Percentiles rank a stretch among this genome's conserved stretches.
These are phyloP conservation scores for Megaleporinus macrocephalus DNA, from an alignment of 2,113 vertebrate species.

Conservation along the genomic window DNA sequence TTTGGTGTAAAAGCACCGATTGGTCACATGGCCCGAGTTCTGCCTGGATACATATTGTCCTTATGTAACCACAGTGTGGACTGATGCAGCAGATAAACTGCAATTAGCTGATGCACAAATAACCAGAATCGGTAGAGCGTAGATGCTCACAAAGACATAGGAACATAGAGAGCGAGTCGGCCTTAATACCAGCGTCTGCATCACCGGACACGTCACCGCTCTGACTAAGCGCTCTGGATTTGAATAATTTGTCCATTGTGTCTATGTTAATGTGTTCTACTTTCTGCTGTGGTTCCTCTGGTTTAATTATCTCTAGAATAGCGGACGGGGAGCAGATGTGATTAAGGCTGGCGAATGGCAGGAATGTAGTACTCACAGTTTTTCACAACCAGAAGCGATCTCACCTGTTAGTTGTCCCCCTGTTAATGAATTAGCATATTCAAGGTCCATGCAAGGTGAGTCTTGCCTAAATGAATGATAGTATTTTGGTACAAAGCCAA, in stretches of 20 bases:
- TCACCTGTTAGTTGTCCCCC: no score
- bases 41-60: constrained; percentile 65
- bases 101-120: constrained; percentile 33
- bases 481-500: no score
- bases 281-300: not conserved
- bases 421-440: no score
- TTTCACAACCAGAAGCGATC: not conserved
- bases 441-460: no score
- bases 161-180: not conserved
- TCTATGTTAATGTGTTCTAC: not conserved
- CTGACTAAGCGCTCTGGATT: constrained; percentile 18
- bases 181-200: not conserved
- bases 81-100: constrained; percentile 38
- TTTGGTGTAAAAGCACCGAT: not conserved
- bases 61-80: constrained; percentile 33
- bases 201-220: not conserved
- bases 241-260: constrained; percentile 12
- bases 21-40: constrained; percentile 63
- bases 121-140: constrained; percentile 37
- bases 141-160: not conserved
- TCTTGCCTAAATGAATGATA: no score
- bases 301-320: not conserved
- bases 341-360: not conserved
- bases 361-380: not conserved
- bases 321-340: not conserved